phyloP scores from a whole-genome alignment of 2,888 invertebrate species.

The Anthrax anthrax region DNA sequence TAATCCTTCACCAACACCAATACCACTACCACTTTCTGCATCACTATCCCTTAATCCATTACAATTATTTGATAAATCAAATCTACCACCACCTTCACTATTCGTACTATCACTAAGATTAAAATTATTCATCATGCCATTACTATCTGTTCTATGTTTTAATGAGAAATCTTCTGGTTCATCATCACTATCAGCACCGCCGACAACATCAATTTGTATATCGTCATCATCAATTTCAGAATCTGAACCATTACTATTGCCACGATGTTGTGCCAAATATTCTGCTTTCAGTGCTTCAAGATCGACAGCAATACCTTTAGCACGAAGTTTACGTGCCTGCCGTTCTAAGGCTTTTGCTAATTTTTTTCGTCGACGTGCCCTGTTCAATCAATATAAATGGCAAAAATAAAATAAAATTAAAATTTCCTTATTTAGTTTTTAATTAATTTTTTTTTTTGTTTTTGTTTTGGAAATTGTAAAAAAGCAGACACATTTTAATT shows the following conservation, averaged over 20 bases:
- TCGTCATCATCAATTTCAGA: constrained; percentile 51
- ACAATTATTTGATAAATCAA: background rate
- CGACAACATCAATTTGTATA: constrained; percentile 75
- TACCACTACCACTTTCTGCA: constrained; percentile 36
- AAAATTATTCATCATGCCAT: constrained; percentile 38
- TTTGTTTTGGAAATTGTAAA: no score
- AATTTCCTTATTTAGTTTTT: background rate
- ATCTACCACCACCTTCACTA: constrained; percentile 4
- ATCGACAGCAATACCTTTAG: constrained; percentile 81
- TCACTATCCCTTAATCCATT: constrained; percentile 25
- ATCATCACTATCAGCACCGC: constrained; percentile 60
- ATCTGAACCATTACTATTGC: constrained; percentile 37
- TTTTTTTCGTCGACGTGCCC: constrained; percentile 80
- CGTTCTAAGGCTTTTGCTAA: constrained; percentile 81
- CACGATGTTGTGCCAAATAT: constrained; percentile 63
- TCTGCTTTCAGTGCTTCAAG: constrained; percentile 71
- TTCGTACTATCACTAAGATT: constrained; percentile 31
- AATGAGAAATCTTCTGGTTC: constrained; percentile 38
- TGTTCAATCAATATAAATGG: constrained; percentile 21
- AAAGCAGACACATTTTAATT: no score
- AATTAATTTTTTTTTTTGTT: no score
- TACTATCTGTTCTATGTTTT: constrained; percentile 27
- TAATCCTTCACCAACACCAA: constrained; percentile 30
- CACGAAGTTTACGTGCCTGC: constrained; percentile 81
- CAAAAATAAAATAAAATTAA: constrained; percentile 5